Conservation (phyloP, 2,888 invertebrate genomes). For the Diaprepes abbreviatus region DNA sequence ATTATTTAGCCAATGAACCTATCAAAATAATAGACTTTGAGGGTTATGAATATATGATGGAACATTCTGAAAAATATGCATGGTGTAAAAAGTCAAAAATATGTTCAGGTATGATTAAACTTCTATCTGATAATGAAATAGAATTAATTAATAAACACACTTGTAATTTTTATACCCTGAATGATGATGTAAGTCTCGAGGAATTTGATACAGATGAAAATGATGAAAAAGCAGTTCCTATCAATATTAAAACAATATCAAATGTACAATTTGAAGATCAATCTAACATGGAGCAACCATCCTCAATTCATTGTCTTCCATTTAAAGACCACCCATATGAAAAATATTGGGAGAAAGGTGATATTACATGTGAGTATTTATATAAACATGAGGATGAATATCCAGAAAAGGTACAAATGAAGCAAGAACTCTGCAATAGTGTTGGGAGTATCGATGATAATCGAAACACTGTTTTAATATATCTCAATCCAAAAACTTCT, state of each 20-base stretch:
- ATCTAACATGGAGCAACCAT: no score
- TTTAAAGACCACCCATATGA: background rate
- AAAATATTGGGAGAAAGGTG: background rate
- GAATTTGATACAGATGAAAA: no score
- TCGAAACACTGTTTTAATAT: background rate
- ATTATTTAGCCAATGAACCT: no score
- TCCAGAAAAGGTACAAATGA: background rate
- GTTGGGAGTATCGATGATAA: background rate
- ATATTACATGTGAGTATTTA: background rate
- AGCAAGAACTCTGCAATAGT: no score
- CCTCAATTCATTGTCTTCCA: no score
- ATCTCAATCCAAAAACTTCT: background rate
- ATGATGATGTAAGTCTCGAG: no score
- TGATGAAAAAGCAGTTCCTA: background rate
- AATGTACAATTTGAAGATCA: background rate
- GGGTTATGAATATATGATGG: background rate
- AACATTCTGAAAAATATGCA: background rate
- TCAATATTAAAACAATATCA: background rate
- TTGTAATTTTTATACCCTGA: no score
- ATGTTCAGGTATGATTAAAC: background rate
- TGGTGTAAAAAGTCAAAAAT: background rate
- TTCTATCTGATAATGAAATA: background rate
- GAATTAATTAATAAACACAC: background rate
- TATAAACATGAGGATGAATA: background rate
- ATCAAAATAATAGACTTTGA: no score